These are phyloP conservation scores for Drosophila nigricruria DNA, from an alignment of 2,888 invertebrate genomes.

Conservation along the genomic window DNA sequence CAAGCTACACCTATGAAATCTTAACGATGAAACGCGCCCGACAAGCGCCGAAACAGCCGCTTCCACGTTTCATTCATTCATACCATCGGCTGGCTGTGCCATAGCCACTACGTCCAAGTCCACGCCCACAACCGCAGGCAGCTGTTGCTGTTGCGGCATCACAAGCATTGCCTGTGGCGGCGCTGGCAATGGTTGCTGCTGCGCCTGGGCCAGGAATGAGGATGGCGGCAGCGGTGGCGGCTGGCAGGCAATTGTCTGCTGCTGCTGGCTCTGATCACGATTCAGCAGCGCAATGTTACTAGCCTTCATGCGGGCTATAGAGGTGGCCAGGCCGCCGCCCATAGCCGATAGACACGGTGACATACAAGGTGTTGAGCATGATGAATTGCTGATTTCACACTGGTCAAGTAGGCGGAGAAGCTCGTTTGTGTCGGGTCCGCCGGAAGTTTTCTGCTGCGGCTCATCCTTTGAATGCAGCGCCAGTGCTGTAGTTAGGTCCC, in stretches of 20 bases:
- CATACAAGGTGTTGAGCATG: conserved; percentile 90
- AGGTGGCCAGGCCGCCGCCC: conserved; percentile 82
- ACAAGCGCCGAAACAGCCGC: conserved; percentile 78
- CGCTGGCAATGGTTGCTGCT: conserved; percentile 38
- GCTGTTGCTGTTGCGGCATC: conserved; percentile 20
- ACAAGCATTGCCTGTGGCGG: conserved; percentile 28
- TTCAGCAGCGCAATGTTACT: conserved; percentile 89
- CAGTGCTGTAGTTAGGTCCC: conserved; percentile 98
- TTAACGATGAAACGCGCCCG: conserved; percentile 79
- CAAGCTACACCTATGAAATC: conserved; percentile 69
- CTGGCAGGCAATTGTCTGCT: conserved; percentile 35
- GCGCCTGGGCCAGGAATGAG: conserved; percentile 45
- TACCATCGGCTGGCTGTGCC: conserved; percentile 52
- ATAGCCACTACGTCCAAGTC: not conserved
- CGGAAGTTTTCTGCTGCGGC: conserved; percentile 87
- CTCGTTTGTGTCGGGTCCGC: conserved; percentile 97
- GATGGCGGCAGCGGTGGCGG: conserved; percentile 37
- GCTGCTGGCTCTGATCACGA: conserved; percentile 56
- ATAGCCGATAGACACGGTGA: conserved; percentile 88
- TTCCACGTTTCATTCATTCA: conserved; percentile 83
- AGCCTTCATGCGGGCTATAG: conserved; percentile 86
- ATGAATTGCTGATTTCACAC: conserved; percentile 95
- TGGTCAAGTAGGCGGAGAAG: conserved; percentile 95
- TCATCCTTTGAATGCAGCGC: conserved; percentile 92
- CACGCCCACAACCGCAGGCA: conserved; percentile 20